These are phyloP conservation scores for Arctia plantaginis DNA, from an alignment of 2,888 invertebrate species.

Conservation along the genomic window DNA sequence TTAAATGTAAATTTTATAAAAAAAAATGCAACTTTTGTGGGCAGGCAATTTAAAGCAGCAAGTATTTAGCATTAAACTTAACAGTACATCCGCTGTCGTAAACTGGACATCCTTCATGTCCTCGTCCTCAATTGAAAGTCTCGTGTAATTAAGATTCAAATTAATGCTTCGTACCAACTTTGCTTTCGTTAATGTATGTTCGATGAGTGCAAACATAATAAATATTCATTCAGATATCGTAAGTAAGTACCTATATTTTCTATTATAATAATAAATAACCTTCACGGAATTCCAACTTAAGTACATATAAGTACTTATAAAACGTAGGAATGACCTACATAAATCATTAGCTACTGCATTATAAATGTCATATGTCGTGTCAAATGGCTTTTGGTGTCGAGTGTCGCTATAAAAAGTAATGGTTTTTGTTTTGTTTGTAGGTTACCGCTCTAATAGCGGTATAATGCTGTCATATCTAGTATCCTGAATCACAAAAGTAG, in stretches of 20 bases:
- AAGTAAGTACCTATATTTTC: not conserved
- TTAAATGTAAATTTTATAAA: not conserved
- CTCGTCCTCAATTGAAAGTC: constrained; percentile 40
- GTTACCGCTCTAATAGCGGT: not conserved
- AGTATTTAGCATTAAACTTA: not conserved
- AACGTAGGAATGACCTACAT: constrained; percentile 5
- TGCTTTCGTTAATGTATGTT: constrained; percentile 25
- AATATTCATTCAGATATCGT: not conserved
- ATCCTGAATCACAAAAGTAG: not conserved
- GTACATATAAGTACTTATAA: not conserved
- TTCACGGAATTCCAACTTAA: not conserved
- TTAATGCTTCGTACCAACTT: constrained; percentile 11
- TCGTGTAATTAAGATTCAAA: constrained; percentile 42
- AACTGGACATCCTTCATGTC: constrained; percentile 49
- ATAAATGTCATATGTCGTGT: too few species aligned
- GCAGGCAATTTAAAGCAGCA: not conserved
- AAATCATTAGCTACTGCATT: not conserved
- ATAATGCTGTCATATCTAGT: not conserved
- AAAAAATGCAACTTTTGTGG: not conserved
- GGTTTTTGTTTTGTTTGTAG: not conserved
- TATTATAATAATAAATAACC: not conserved
- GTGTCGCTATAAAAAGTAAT: not conserved
- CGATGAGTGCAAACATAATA: constrained; percentile 12
- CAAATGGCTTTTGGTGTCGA: too few species aligned
- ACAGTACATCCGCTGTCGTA: constrained; percentile 54